phyloP scores from a whole-genome alignment of 2,797 vertebrate species.

The Agapornis canus region DNA sequence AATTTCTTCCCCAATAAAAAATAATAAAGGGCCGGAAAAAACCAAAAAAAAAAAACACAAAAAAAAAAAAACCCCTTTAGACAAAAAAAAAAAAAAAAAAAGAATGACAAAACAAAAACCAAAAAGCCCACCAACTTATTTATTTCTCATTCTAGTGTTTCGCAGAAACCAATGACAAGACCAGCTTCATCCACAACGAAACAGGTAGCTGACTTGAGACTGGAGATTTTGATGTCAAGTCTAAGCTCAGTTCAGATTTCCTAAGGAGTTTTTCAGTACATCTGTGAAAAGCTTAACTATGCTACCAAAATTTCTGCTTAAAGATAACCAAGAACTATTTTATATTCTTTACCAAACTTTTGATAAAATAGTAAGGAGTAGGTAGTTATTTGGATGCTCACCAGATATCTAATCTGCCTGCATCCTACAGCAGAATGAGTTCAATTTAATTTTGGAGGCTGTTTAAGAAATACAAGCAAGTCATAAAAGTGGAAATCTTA shows the following conservation, averaged over 20 bases:
- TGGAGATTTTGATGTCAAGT: neutral
- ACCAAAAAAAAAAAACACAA: accelerated
- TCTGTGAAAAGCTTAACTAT: neutral
- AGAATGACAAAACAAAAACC: accelerated
- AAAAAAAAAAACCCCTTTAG: accelerated
- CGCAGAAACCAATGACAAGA: neutral
- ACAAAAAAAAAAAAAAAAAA: too few relatives aligned
- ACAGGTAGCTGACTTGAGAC: neutral
- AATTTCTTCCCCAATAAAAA: too few relatives aligned
- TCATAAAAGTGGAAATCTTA: neutral
- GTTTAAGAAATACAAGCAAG: neutral
- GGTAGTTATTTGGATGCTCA: neutral
- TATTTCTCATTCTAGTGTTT: neutral
- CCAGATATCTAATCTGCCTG: neutral
- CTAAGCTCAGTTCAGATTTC: neutral
- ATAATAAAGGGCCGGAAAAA: too few relatives aligned
- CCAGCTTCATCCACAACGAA: neutral
- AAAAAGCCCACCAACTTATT: neutral
- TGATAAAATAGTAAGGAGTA: neutral
- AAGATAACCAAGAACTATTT: neutral
- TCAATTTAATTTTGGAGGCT: neutral
- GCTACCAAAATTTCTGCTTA: neutral
- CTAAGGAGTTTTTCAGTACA: neutral
- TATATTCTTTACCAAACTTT: neutral
- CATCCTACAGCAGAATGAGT: neutral